Base-by-base conservation (phyloP, 2,797 vertebrate species). In the Megaceryle alcyon region DNA sequence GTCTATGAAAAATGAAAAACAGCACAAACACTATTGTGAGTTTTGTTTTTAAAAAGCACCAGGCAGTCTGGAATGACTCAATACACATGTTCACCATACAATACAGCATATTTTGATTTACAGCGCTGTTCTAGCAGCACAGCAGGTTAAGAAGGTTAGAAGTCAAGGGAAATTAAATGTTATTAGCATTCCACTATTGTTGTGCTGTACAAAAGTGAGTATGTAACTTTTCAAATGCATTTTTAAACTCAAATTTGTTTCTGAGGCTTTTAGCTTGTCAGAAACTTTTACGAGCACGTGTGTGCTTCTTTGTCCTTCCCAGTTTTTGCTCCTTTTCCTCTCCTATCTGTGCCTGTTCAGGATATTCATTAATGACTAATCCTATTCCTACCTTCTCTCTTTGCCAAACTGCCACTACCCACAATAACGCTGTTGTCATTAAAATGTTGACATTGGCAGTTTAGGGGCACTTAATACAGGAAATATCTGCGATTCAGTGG, bases 91-190 rank as follows among this genome's bases (percentile, higher is more conserved):
- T 97, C 93, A 79, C 95, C 86, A 94, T 96, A 92, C 93, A 96
- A 89, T 96, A 81, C 78, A 61, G 95, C 89, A 28, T 94, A 96
- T 97, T 97, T 97, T 97, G 96, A 97, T 97, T 98, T 97, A 97
- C 96, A 90, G 75, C 77, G 39, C 94, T 90, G 54, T 96, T 93
- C 92, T 90, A 94, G 90, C 87, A 94, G 94, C 96, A 94, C 96
- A 97, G 96, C 97, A 97, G 96, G 97, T 96, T 97, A 94, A 96
- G 97, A 93, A 98, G 97, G 97, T 97, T 97, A 98, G 96, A 98
- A 97, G 97, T 98, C 97, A 98, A 96, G 96, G 95, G 96, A 97
- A 97, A 98, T 98, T 97, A 97, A 98, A 97, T 79, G 96, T 97
- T 97, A 97, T 97, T 98, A 98, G 96, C 97, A 97, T 98, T 98